phyloP scores from a whole-genome alignment of 2,888 invertebrate genomes.

The Blastobasis adustella region DNA sequence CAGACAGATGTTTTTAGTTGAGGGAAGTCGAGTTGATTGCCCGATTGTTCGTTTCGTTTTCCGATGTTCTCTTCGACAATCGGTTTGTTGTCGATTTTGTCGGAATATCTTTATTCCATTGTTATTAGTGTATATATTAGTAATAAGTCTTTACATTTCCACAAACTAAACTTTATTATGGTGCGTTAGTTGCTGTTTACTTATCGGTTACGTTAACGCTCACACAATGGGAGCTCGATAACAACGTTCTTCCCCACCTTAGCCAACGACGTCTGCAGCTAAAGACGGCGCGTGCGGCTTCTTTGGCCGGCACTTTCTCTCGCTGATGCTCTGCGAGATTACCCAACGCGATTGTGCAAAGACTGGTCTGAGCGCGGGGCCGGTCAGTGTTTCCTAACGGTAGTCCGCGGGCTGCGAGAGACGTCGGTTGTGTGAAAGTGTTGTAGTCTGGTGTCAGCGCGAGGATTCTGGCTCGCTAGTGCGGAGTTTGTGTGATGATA shows the following conservation, averaged over 20 bases:
- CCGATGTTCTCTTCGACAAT: too few species aligned
- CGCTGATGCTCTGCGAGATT: slow-evolving; percentile 56
- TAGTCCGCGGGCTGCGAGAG: slow-evolving; percentile 37
- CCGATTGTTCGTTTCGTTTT: too few species aligned
- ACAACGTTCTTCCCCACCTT: slow-evolving; percentile 34
- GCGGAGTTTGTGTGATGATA: slow-evolving; percentile 43
- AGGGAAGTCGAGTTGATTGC: too few species aligned
- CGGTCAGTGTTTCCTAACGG: slow-evolving; percentile 41
- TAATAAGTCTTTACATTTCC: too few species aligned
- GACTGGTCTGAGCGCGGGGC: slow-evolving; percentile 26
- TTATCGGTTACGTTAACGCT: slow-evolving; percentile 5
- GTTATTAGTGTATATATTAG: too few species aligned
- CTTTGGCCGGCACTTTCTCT: slow-evolving; percentile 60
- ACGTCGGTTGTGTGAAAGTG: slow-evolving; percentile 31
- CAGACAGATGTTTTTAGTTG: too few species aligned
- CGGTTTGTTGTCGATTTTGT: too few species aligned
- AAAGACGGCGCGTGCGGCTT: slow-evolving; percentile 34
- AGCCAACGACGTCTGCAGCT: slow-evolving; percentile 8
- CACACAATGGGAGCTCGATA: slow-evolving; percentile 34
- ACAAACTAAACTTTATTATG: too few species aligned
- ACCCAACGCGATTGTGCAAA: slow-evolving; percentile 59
- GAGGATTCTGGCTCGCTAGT: slow-evolving; percentile 6
- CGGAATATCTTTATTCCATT: too few species aligned
- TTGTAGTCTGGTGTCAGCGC: slow-evolving; percentile 7
- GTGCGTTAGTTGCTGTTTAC: background rate